Evolutionary conservation across 2,113 vertebrate species (phyloP).

Genomic region (Labeo catla): DNA sequence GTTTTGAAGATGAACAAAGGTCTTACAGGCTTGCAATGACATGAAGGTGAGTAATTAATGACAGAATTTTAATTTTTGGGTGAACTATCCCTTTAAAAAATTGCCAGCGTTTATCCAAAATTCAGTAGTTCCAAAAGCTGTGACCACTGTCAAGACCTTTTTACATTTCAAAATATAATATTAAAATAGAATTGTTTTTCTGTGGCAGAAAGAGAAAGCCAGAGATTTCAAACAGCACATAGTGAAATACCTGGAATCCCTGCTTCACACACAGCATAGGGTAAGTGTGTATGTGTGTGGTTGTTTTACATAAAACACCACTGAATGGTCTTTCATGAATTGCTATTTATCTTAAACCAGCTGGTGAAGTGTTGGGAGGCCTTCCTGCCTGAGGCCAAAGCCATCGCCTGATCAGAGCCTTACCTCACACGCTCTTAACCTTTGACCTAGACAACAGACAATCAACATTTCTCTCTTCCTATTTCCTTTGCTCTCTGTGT

Average conservation of each 20-base stretch:
- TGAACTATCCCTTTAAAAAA: too few relatives aligned
- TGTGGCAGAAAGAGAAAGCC: constrained; percentile 88
- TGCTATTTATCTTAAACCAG: constrained; percentile 67
- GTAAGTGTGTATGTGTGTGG: constrained; percentile 71
- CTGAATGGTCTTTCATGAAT: background rate
- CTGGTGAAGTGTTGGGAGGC: constrained; percentile 97
- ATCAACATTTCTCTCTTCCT: constrained; percentile 31
- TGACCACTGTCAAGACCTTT: background rate
- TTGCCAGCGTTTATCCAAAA: too few relatives aligned
- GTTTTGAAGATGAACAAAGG: too few relatives aligned
- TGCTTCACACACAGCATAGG: constrained; percentile 91
- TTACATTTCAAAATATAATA: background rate
- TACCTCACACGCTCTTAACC: constrained; percentile 20
- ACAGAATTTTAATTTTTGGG: too few relatives aligned
- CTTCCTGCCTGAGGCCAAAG: constrained; percentile 95
- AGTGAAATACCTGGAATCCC: constrained; percentile 90
- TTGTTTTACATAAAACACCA: background rate
- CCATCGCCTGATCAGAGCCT: constrained; percentile 85
- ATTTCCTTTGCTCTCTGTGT: constrained; percentile 16
- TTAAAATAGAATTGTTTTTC: constrained; percentile 2
- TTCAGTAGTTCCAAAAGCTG: too few relatives aligned
- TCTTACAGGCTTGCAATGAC: too few relatives aligned
- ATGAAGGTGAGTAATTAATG: too few relatives aligned
- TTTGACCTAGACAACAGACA: constrained; percentile 42
- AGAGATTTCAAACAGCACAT: constrained; percentile 93